Base-by-base conservation (phyloP, 2,888 invertebrate genomes). In the Portevinia maculata region DNA sequence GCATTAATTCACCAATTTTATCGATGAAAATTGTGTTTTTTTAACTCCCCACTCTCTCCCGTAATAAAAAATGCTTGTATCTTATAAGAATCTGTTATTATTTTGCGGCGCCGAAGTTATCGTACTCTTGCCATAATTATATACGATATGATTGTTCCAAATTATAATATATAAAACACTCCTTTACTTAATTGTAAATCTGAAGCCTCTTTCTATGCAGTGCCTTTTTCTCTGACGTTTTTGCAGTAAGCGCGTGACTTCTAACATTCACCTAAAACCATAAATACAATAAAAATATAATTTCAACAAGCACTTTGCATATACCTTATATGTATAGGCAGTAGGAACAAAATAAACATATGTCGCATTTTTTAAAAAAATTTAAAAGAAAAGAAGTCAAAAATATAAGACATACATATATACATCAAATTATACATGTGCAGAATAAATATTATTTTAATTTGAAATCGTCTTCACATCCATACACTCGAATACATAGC, bases 171-270 rank as follows among this genome's bases (percentile, higher is more conserved):
- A 9, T 19, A 9, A 19, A 4, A 44, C 44, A 11, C 44, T 39
- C 8, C 39, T 2, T 7, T 37, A 13, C 5, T 37, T 7, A 2
- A 7, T 15, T 15, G 39, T 39, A 13, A 5, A 13, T 15, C 39
- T 7, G 13, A 15, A 39, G 2, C 7, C 39, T 15, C 21, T 19
- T 19, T 21, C n/a, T 8, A 39, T 1, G 7, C 13, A 1, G 15
- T 15, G 24, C 24, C 24, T 13, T 39, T 15, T 13, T 28, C 41
- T 70, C 62, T 76, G 76, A 76, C 76, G 76, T 69, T 48, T 55
- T 24, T 39, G 46, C 8, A 7, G 50, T 32, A 21, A 15, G 69
- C 69, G 69, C 50, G 76, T 76, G 76, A 76, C 60, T 62, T 70
- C n/a, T 62, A 62, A 37, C 39, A 13, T 17, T 30, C 21, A 46